phyloP scores from a whole-genome alignment of 1,140 invertebrate genomes.

The Zaprionus davidi region DNA sequence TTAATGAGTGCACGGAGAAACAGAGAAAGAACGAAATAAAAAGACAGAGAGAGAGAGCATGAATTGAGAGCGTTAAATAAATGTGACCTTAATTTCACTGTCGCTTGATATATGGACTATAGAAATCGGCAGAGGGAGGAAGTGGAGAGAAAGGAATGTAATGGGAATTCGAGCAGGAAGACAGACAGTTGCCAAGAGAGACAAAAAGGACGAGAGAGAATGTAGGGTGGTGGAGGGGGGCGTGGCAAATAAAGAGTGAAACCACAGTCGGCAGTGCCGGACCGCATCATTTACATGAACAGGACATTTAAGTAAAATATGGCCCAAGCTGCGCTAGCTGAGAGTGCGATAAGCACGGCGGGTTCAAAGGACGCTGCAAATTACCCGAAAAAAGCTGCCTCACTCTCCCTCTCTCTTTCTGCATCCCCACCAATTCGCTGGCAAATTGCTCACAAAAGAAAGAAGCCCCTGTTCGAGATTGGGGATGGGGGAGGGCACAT shows the following conservation, averaged over 20 bases:
- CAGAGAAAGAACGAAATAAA: conserved; percentile 2
- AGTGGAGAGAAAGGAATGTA: not conserved
- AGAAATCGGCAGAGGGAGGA: conserved; percentile 20
- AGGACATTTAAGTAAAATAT: conserved; percentile 79
- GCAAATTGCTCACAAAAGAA: conserved; percentile 45
- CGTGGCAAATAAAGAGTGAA: conserved; percentile 12
- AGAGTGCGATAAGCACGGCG: conserved; percentile 57
- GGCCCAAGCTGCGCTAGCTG: conserved; percentile 62
- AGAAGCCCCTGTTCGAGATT: not conserved
- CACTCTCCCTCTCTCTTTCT: too few species aligned
- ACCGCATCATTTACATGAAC: conserved; percentile 71
- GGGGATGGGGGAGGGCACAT: conserved; percentile 38
- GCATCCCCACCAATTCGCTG: not conserved
- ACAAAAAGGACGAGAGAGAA: not conserved
- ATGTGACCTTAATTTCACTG: conserved; percentile 74
- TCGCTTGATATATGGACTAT: conserved; percentile 69
- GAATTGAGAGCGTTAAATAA: conserved; percentile 49
- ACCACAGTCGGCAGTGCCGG: not conserved
- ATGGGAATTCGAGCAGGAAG: conserved; percentile 6
- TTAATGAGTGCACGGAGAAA: conserved; percentile 61
- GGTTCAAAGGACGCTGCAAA: conserved; percentile 73
- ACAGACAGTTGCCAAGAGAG: conserved; percentile 10
- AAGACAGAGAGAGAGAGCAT: conserved; percentile 11
- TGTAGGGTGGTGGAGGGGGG: not conserved
- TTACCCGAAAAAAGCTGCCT: conserved; percentile 57